Base-by-base conservation (phyloP, 2,888 invertebrate species). In the Trypoxylon attenuatum region DNA sequence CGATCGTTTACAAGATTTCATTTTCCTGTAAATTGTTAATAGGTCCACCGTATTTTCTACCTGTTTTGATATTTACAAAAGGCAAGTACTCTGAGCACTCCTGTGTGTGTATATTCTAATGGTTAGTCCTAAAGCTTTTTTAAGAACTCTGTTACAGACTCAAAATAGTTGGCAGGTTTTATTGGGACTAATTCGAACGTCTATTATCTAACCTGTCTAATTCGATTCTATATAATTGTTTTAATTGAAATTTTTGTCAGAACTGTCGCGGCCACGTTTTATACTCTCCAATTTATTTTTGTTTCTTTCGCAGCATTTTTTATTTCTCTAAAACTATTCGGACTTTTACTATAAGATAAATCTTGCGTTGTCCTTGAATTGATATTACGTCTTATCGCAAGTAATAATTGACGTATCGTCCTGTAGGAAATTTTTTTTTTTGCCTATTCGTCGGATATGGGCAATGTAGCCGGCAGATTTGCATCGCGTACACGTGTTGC, bases 301-400 rank as follows among this genome's bases (percentile, higher is more conserved):
- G 5, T 6, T 18, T 23, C 13, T n/a, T 16, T 5, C 5, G 2
- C 6, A 21, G 1, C 5, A 15, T 13, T 27, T 5, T 13, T n/a
- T 47, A n/a, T 2, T 3, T n/a, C 13, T 22, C 29, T 19, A 18
- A 18, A 15, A 21, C n/a, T 22, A 8, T 0, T 19, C 22, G 4
- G 6, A n/a, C n/a, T 22, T 22, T 8, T 8, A 6, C 29, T 5
- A 1, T 1, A 16, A 13, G 2, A 54, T n/a, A 22, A 22, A 5
- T 3, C n/a, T 5, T 38, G 18, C 6, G 6, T 18, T 53, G 45
- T 57, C 52, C 71, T 70, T 57, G 29, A 54, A 29, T 25, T 2
- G 42, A 55, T 65, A 61, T 13, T 56, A 60, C 66, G 66, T 71
- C 51, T 58, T 10, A n/a, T n/a, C n/a, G n/a, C n/a, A n/a, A n/a